Conservation (phyloP, 2,113 vertebrate genomes). For the Solenodon paradoxus region DNA sequence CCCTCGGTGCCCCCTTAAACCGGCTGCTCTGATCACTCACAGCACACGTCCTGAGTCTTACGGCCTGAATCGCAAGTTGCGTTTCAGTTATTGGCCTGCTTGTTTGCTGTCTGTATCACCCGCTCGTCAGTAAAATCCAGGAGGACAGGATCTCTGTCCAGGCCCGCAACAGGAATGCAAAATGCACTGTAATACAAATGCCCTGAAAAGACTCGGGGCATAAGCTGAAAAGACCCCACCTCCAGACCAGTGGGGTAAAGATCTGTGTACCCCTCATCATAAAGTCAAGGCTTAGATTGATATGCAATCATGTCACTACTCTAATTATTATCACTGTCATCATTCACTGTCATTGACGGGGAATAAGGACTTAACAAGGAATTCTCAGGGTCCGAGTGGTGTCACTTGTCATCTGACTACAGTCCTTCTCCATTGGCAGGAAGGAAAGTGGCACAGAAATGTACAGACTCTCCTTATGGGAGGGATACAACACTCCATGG, state of each 20-base stretch:
- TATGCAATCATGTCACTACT: not conserved
- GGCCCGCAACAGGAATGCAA: not conserved
- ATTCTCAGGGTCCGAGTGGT: not conserved
- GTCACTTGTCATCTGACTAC: not conserved
- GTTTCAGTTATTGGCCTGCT: not conserved
- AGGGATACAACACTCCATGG: not conserved
- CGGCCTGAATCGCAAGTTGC: not conserved
- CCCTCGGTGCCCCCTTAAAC: too few species aligned
- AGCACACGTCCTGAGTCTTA: accelerated
- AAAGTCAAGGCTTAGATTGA: not conserved
- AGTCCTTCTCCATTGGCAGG: not conserved
- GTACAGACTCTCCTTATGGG: not conserved
- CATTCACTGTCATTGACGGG: not conserved
- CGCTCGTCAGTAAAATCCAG: not conserved
- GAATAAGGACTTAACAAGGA: not conserved
- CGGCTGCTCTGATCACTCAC: too few species aligned
- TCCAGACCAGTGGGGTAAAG: not conserved
- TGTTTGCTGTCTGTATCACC: not conserved
- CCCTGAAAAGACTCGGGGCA: not conserved
- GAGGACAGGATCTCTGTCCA: not conserved
- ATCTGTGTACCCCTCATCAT: not conserved
- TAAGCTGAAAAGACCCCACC: not conserved
- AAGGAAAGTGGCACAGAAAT: not conserved
- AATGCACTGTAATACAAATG: not conserved
- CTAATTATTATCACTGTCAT: not conserved